Conservation (phyloP, 2,113 vertebrate species). For the Actenoides hombroni region DNA sequence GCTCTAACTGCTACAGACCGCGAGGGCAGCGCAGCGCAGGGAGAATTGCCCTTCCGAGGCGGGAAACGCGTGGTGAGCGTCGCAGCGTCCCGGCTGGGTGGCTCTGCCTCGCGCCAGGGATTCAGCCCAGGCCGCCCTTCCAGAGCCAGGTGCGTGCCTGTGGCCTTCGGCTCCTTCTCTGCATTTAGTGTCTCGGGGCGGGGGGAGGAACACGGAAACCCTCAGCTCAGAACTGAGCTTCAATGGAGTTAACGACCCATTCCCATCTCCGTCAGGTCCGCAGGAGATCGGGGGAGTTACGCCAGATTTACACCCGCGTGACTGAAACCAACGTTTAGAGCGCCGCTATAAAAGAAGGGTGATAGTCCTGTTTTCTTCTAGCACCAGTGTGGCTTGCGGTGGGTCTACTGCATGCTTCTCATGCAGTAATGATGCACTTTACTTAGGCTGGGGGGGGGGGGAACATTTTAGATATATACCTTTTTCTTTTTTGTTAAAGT, state of each 20-base stretch:
- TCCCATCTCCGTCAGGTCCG: neutral
- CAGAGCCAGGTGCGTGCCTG: neutral
- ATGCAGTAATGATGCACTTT: constrained; percentile 29
- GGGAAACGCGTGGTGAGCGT: neutral
- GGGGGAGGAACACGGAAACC: constrained; percentile 46
- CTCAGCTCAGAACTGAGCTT: constrained; percentile 64
- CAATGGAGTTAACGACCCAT: constrained; percentile 60
- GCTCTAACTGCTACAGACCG: neutral
- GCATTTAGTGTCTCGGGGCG: neutral
- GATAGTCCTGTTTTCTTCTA: constrained; percentile 18
- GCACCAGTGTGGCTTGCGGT: constrained; percentile 44
- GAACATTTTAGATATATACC: constrained; percentile 59
- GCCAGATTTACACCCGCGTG: neutral
- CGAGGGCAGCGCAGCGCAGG: neutral
- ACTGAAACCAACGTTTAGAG: neutral
- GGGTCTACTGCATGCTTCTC: constrained; percentile 15
- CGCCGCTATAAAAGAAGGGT: neutral
- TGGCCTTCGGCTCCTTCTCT: constrained; percentile 22
- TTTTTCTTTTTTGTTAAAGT: neutral
- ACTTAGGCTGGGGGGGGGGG: constrained; percentile 27
- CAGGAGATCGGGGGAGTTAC: neutral
- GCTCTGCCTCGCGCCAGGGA: neutral
- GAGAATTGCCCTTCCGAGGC: neutral
- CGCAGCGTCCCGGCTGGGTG: neutral
- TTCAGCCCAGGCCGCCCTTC: neutral